Percentiles rank a stretch among this genome's conserved stretches.
These are phyloP conservation scores for Nudaria mundana DNA, from an alignment of 2,888 invertebrate genomes.

Conservation along the genomic window DNA sequence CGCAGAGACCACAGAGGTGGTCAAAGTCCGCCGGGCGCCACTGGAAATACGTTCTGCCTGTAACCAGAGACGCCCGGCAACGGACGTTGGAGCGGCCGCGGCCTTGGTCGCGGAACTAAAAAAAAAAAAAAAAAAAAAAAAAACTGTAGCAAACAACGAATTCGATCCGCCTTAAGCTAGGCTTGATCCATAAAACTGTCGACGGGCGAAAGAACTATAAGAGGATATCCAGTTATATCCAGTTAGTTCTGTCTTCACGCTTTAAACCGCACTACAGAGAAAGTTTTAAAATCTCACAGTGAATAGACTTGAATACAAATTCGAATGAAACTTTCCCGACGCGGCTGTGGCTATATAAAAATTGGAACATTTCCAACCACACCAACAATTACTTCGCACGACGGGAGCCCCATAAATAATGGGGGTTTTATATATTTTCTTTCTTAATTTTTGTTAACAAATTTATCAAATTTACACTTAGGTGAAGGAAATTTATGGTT, in stretches of 20 bases:
- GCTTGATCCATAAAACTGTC: constrained; percentile 75
- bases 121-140: no score
- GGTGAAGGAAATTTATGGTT: constrained; percentile 25
- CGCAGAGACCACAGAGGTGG: no score
- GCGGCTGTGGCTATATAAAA: constrained; percentile 46
- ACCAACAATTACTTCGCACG: constrained; percentile 46
- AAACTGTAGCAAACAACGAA: no score
- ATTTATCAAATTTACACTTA: constrained; percentile 36
- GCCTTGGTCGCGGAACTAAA: no score
- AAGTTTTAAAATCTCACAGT: constrained; percentile 62
- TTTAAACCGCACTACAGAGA: constrained; percentile 62
- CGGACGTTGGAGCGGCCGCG: no score
- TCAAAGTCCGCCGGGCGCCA: no score
- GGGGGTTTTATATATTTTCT: constrained; percentile 30
- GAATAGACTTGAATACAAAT: constrained; percentile 66
- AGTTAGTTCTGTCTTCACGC: constrained; percentile 66
- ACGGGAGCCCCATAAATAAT: constrained; percentile 40
- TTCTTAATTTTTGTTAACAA: constrained; percentile 35
- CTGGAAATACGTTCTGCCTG: no score
- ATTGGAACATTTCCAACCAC: constrained; percentile 32
- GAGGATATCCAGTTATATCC: constrained; percentile 61
- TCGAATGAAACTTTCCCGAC: constrained; percentile 49
- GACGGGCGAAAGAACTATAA: constrained; percentile 59
- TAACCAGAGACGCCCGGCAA: no score
- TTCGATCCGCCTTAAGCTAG: constrained; percentile 72